A percentile compares a stretch with the other conserved stretches of the same genome.
These are phyloP conservation scores for Cosmia trapezina DNA, from an alignment of 2,888 invertebrate species.

Conservation along the genomic window DNA sequence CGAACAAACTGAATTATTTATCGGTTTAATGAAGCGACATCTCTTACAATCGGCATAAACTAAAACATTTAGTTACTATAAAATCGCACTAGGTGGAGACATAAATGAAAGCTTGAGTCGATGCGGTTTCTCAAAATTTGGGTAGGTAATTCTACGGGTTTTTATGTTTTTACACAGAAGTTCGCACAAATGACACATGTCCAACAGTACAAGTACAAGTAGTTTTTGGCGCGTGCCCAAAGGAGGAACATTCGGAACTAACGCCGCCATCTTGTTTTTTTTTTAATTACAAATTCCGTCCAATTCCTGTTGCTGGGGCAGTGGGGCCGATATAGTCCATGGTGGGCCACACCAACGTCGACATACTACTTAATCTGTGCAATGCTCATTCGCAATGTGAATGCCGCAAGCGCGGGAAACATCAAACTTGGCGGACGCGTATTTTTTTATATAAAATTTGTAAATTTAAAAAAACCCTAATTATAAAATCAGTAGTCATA, in stretches of 20 bases:
- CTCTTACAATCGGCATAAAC: background rate
- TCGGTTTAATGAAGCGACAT: slow-evolving; percentile 9
- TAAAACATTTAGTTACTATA: slow-evolving; percentile 2
- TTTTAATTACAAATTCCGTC: too few relatives aligned
- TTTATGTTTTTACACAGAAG: background rate
- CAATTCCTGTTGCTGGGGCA: too few relatives aligned
- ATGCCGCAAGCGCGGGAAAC: too few relatives aligned
- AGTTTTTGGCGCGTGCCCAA: background rate
- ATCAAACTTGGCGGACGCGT: too few relatives aligned
- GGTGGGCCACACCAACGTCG: too few relatives aligned
- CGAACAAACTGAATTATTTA: background rate
- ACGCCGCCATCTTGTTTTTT: background rate
- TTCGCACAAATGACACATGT: background rate
- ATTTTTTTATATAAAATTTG: too few relatives aligned
- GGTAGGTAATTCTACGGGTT: too few relatives aligned
- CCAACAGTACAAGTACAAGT: background rate
- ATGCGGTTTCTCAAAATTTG: background rate
- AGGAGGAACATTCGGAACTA: background rate
- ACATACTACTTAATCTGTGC: too few relatives aligned
- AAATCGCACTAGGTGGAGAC: background rate
- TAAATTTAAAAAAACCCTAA: too few relatives aligned
- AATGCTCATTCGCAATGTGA: too few relatives aligned
- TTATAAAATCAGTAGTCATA: too few relatives aligned
- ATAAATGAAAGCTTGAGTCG: background rate
- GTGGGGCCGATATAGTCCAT: too few relatives aligned